These are phyloP conservation scores for Lineus longissimus DNA, from an alignment of 1,140 invertebrate species.

Conservation along the genomic window DNA sequence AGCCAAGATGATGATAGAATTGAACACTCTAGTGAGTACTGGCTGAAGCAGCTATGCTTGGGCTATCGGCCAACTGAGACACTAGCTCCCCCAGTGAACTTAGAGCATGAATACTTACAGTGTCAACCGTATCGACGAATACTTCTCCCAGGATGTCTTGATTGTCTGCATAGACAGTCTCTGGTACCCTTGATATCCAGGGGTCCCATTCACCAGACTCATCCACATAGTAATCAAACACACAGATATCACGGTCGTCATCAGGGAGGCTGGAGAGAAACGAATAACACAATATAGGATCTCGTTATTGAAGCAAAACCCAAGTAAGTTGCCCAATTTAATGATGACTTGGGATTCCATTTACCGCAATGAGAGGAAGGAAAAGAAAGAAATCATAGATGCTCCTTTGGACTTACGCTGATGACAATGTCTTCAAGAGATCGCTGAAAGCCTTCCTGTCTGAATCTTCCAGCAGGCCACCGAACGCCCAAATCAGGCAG, in stretches of 20 bases:
- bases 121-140: conserved; percentile 52
- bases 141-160: conserved; percentile 50
- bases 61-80: no score
- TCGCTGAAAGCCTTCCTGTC: conserved; percentile 50
- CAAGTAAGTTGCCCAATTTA: no score
- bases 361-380: no score
- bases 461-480: conserved; percentile 41
- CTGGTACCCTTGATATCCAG: conserved; percentile 50
- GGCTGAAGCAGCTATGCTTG: no score
- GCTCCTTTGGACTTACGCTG: conserved; percentile 36
- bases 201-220: conserved; percentile 55
- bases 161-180: conserved; percentile 43
- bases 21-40: no score
- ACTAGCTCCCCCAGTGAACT: no score
- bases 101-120: conserved; percentile 43
- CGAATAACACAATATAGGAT: neutral
- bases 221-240: conserved; percentile 56
- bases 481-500: conserved; percentile 54
- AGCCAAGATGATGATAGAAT: neutral
- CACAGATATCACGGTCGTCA: conserved; percentile 53
- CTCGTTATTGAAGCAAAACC: no score
- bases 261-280: conserved; percentile 46
- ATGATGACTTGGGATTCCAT: no score
- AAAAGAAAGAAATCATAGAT: no score
- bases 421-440: conserved; percentile 46